Conservation (phyloP, 2,113 vertebrate species). For the Thalassoma bifasciatum region DNA sequence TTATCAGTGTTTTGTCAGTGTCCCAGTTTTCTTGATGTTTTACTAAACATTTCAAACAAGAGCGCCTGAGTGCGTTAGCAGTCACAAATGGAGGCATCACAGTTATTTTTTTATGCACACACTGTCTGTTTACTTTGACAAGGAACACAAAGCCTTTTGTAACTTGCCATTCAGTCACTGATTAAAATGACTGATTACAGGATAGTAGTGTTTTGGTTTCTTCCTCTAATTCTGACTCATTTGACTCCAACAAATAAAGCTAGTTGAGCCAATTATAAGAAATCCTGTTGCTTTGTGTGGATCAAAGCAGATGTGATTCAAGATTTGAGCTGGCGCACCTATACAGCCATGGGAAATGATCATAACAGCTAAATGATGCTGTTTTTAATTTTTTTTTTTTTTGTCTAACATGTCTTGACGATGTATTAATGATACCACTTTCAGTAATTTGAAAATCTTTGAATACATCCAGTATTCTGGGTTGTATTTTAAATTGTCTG, state of each 20-base stretch:
- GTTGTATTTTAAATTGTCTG: constrained; percentile 37
- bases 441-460: neutral
- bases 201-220: no score
- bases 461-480: constrained; percentile 29
- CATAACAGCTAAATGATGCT: neutral
- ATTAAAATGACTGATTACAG: neutral
- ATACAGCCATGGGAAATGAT: neutral
- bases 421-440: neutral
- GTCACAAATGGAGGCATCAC: neutral
- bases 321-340: neutral
- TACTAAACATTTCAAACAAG: no score
- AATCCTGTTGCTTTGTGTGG: neutral
- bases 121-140: no score
- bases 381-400: no score
- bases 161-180: neutral
- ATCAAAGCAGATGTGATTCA: neutral
- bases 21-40: no score
- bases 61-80: no score
- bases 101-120: no score
- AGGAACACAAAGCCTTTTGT: neutral
- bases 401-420: neutral
- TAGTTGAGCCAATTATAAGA: neutral
- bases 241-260: no score
- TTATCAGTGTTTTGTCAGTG: no score
- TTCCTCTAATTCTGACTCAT: no score